These are phyloP conservation scores for Alentia gelatinosa DNA, from an alignment of 2,888 invertebrate genomes.

Conservation along the genomic window DNA sequence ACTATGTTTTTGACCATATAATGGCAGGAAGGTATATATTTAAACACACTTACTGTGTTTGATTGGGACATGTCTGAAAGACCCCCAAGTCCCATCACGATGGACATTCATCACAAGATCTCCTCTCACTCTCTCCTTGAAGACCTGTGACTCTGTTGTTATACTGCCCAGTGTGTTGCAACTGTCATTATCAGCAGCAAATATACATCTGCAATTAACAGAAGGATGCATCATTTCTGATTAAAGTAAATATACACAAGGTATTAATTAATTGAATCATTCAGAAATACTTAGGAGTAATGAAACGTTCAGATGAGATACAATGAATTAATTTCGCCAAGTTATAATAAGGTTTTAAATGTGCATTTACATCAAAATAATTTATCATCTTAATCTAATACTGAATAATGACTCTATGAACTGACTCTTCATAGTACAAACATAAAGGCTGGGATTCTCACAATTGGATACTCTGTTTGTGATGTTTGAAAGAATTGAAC, in stretches of 20 bases:
- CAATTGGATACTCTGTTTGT: no score
- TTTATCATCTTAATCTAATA: background rate
- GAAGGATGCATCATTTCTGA: no score
- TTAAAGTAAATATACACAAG: no score
- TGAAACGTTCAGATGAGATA: no score
- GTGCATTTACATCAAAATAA: no score
- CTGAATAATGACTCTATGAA: background rate
- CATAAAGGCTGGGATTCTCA: no score
- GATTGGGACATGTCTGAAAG: constrained; percentile 90
- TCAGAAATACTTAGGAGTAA: no score
- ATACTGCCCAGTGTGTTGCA: constrained; percentile 24
- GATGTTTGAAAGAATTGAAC: background rate
- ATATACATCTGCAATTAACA: constrained; percentile 82
- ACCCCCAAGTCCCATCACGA: constrained; percentile 91
- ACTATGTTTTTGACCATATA: background rate
- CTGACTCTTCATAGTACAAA: no score
- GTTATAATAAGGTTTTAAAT: no score
- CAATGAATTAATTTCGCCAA: no score
- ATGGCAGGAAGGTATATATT: background rate
- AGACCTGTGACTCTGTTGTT: constrained; percentile 54
- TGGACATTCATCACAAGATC: constrained; percentile 93
- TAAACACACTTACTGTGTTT: background rate
- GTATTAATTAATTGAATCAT: no score
- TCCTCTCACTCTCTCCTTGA: constrained; percentile 80
- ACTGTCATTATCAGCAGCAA: constrained; percentile 84